phyloP scores from a whole-genome alignment of 2,113 vertebrate species.

The Callaeas wilsoni region DNA sequence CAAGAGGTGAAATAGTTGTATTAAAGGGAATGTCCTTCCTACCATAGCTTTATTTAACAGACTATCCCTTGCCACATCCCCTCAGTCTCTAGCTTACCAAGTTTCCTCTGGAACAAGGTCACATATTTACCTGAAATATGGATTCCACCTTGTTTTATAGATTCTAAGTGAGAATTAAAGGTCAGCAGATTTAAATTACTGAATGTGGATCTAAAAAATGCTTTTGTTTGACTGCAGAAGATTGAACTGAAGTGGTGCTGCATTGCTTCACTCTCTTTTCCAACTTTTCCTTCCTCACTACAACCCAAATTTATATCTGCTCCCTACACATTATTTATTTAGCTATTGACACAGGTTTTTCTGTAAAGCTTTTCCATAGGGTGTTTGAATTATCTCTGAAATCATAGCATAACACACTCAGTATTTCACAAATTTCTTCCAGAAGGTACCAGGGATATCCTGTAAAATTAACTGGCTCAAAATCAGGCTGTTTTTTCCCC shows the following conservation, averaged over 20 bases:
- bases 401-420: neutral
- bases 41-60: neutral
- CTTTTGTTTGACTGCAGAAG: neutral
- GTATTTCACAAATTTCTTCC: neutral
- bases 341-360: neutral
- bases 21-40: neutral
- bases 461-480: neutral
- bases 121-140: slow-evolving; percentile 30
- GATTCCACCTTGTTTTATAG: slow-evolving; percentile 1
- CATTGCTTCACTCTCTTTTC: neutral
- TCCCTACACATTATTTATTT: neutral
- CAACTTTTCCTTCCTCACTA: neutral
- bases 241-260: neutral
- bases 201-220: neutral
- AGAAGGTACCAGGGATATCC: neutral
- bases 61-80: neutral
- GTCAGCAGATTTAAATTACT: neutral
- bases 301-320: neutral
- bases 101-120: neutral
- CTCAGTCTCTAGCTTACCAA: neutral
- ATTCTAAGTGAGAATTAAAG: neutral
- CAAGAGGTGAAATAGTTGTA: slow-evolving; percentile 20
- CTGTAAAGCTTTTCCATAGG: neutral
- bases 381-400: neutral
- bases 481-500: neutral